A percentile compares a stretch with the other conserved stretches of the same genome.
Evolutionary conservation across 2,888 invertebrate genomes (phyloP).

Genomic region (Athrips mouffetella): DNA sequence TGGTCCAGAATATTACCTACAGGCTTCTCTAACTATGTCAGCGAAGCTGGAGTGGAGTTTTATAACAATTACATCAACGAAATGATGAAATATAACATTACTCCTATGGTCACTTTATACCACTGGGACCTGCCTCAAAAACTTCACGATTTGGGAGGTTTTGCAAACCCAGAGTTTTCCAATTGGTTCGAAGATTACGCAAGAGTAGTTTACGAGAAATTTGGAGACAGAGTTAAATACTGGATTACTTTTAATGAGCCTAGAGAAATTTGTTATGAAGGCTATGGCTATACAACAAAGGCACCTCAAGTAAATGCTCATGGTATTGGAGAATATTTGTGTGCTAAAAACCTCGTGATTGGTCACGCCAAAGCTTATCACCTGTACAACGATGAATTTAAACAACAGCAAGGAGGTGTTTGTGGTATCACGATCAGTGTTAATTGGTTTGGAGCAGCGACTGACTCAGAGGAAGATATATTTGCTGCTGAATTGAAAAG

Average conservation of each 20-base stretch:
- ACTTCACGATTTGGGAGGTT: constrained; percentile 77
- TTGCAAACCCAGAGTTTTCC: constrained; percentile 53
- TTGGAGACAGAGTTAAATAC: constrained; percentile 70
- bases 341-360: constrained; percentile 58
- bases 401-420: constrained; percentile 32
- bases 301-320: constrained; percentile 48
- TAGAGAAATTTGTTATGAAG: constrained; percentile 50
- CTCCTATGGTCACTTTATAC: constrained; percentile 77
- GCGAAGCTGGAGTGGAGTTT: constrained; percentile 77
- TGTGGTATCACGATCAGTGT: constrained; percentile 40
- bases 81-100: constrained; percentile 78
- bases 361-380: constrained; percentile 72
- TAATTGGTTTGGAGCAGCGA: constrained; percentile 44
- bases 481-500: constrained; percentile 44
- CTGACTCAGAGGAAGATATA: constrained; percentile 42
- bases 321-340: constrained; percentile 65
- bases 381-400: constrained; percentile 48
- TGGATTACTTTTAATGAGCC: constrained; percentile 81
- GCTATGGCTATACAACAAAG: constrained; percentile 53
- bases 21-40: constrained; percentile 67
- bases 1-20: constrained; percentile 80
- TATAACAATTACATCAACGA: constrained; percentile 81
- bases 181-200: constrained; percentile 73
- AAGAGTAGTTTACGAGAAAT: constrained; percentile 53
- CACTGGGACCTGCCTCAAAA: constrained; percentile 77